Evolutionary conservation across 64 coral and sea anemone genomes (phyloP).

Genomic region (Anthopleura sola): DNA sequence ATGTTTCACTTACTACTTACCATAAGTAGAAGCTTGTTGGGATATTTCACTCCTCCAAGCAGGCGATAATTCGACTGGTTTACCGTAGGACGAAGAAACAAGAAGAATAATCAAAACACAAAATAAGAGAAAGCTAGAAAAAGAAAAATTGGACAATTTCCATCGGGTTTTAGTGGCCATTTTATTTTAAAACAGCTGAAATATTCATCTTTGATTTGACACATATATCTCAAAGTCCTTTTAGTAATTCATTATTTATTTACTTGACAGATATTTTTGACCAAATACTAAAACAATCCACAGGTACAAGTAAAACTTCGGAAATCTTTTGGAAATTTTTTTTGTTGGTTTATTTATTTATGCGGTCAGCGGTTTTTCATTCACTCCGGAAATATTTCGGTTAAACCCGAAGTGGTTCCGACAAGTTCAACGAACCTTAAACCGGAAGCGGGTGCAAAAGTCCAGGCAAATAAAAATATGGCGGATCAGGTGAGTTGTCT

Average conservation of each 20-base stretch:
- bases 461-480: background rate
- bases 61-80: slow-evolving; percentile 30
- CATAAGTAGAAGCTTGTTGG: slow-evolving; percentile 41
- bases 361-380: slow-evolving; percentile 1
- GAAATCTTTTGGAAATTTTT: background rate
- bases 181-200: background rate
- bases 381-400: background rate
- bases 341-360: background rate
- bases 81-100: background rate
- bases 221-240: background rate
- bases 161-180: background rate
- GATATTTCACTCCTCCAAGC: slow-evolving; percentile 47
- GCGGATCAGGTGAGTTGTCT: background rate
- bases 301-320: background rate
- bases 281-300: background rate
- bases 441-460: too few relatives aligned
- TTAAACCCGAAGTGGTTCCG: background rate
- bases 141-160: background rate
- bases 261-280: background rate
- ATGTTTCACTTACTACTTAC: slow-evolving; percentile 1
- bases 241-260: slow-evolving; percentile 5
- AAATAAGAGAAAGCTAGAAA: background rate
- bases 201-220: background rate
- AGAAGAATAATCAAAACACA: background rate
- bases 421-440: too few relatives aligned